Evolutionary conservation across 1,140 invertebrate genomes (phyloP).

Genomic region (Ylistrum balloti): DNA sequence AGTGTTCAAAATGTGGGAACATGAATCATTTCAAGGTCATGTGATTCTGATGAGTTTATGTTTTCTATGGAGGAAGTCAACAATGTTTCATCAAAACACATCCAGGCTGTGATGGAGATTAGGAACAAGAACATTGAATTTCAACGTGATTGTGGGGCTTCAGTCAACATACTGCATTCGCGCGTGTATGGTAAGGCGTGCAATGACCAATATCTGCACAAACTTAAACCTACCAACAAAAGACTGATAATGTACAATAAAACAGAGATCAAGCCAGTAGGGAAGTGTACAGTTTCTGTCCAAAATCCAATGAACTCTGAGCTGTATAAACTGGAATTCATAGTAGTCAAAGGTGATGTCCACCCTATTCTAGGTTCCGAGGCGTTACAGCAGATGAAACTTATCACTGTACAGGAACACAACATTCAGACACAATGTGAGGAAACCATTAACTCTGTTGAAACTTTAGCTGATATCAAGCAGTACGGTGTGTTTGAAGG

Average conservation of each 20-base stretch:
- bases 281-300: not conserved
- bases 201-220: not conserved
- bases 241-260: slow-evolving; percentile 10
- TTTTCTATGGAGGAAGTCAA: not conserved
- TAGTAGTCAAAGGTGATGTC: slow-evolving; percentile 21
- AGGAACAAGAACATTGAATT: slow-evolving; percentile 46
- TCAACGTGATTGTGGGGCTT: slow-evolving; percentile 52
- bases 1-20: slow-evolving; percentile 44
- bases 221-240: not conserved
- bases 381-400: slow-evolving; percentile 27
- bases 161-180: slow-evolving; percentile 45
- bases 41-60: too few relatives aligned
- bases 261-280: not conserved
- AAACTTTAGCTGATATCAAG: too few relatives aligned
- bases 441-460: too few relatives aligned
- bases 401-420: not conserved
- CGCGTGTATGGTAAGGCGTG: not conserved
- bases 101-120: slow-evolving; percentile 3
- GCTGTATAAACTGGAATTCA: not conserved
- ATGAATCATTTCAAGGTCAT: too few relatives aligned
- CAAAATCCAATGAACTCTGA: not conserved
- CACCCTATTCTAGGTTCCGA: slow-evolving; percentile 40
- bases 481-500: slow-evolving; percentile 46
- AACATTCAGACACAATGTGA: not conserved
- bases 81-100: not conserved